Conservation (phyloP, 2,888 invertebrate species). For the Cheilosia vernalis region DNA sequence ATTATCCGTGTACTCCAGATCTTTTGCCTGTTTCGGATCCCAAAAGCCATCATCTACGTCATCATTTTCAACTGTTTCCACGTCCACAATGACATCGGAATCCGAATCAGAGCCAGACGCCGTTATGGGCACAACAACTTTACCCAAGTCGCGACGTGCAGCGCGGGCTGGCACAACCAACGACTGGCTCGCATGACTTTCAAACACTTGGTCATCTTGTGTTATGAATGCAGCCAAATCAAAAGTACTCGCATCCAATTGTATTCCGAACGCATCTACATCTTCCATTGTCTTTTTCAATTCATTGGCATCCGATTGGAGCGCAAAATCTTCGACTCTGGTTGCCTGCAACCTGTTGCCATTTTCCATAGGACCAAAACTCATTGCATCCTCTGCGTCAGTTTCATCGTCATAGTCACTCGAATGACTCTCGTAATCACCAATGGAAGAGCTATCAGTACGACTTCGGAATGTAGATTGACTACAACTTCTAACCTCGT, state of each 20-base stretch:
- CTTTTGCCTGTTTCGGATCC: slow-evolving; percentile 70
- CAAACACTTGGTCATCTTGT: slow-evolving; percentile 80
- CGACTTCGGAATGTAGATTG: slow-evolving; percentile 81
- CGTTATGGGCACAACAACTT: slow-evolving; percentile 45
- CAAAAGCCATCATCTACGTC: slow-evolving; percentile 42
- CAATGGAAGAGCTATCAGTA: slow-evolving; percentile 82
- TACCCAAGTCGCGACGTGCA: neutral
- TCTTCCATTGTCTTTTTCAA: slow-evolving; percentile 73
- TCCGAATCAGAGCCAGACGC: slow-evolving; percentile 79
- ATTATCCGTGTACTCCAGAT: slow-evolving; percentile 79
- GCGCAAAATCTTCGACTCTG: slow-evolving; percentile 78
- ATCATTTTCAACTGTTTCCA: slow-evolving; percentile 82
- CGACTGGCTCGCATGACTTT: slow-evolving; percentile 10
- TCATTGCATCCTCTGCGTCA: slow-evolving; percentile 59
- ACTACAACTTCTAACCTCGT: slow-evolving; percentile 79
- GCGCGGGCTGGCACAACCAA: neutral
- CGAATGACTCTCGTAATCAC: slow-evolving; percentile 82
- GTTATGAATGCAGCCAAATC: slow-evolving; percentile 83
- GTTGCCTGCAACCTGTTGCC: slow-evolving; percentile 1
- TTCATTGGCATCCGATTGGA: slow-evolving; percentile 78
- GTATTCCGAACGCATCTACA: slow-evolving; percentile 79
- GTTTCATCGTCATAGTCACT: slow-evolving; percentile 82
- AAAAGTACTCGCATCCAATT: slow-evolving; percentile 81
- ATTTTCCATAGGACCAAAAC: neutral
- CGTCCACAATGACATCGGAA: slow-evolving; percentile 82